Conservation (phyloP, 2,888 invertebrate genomes). For the Drosophila nr. medialis region DNA sequence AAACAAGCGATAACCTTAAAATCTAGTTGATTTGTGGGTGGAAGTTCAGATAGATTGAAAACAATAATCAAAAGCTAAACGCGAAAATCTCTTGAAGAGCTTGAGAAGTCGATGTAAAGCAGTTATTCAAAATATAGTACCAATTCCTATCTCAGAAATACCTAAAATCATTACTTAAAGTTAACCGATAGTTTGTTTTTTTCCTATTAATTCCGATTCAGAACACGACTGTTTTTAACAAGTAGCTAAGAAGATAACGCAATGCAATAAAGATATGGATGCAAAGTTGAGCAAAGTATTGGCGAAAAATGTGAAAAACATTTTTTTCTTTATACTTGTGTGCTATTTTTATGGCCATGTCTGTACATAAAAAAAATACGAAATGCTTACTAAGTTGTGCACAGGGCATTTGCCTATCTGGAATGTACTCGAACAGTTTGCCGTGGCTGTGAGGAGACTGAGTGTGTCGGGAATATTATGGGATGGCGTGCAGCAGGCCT, state of each 20-base stretch:
- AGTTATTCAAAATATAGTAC: neutral
- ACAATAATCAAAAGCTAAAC: neutral
- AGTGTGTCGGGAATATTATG: neutral
- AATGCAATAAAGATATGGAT: neutral
- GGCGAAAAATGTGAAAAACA: neutral
- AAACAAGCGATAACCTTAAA: neutral
- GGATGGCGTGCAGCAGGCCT: neutral
- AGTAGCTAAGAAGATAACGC: no score
- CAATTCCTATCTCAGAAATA: neutral
- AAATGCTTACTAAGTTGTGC: neutral
- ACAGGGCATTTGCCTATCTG: constrained; percentile 4
- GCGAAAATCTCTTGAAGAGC: neutral
- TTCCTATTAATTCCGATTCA: neutral
- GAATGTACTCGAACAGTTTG: neutral
- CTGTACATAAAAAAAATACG: neutral
- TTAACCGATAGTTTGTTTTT: neutral
- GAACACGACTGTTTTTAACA: no score
- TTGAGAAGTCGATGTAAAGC: accelerated
- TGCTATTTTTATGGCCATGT: neutral
- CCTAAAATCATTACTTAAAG: neutral
- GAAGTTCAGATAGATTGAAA: neutral
- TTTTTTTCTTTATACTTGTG: neutral
- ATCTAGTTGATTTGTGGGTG: neutral
- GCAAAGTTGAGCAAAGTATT: neutral
- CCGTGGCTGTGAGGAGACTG: neutral